These are phyloP conservation scores for Eumeta japonica DNA, from an alignment of 1,140 invertebrate genomes.

Conservation along the genomic window DNA sequence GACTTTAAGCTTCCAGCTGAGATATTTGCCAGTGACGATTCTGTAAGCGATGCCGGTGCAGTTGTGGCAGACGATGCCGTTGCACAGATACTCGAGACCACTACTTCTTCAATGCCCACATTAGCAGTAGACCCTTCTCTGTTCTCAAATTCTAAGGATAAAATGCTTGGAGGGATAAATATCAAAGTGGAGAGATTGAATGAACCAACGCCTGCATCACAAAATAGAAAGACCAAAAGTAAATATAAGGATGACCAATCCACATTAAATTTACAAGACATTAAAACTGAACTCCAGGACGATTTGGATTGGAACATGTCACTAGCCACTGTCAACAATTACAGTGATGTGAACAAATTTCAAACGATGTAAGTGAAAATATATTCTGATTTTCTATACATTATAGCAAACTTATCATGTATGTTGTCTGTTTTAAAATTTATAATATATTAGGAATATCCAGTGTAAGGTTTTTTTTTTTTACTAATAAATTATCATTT, in stretches of 20 bases:
- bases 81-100: background rate
- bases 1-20: constrained; percentile 48
- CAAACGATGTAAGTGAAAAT: constrained; percentile 35
- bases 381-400: constrained; percentile 7
- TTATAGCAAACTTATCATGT: background rate
- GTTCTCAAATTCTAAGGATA: constrained; percentile 34
- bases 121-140: too few relatives aligned
- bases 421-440: constrained; percentile 8
- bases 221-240: constrained; percentile 16
- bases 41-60: constrained; percentile 35
- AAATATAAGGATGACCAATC: constrained; percentile 22
- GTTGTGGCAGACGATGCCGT: constrained; percentile 17
- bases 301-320: constrained; percentile 51
- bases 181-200: constrained; percentile 38
- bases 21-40: constrained; percentile 52
- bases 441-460: constrained; percentile 5
- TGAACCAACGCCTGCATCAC: constrained; percentile 12
- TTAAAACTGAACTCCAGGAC: constrained; percentile 53
- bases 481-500: too few relatives aligned
- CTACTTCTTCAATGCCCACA: too few relatives aligned
- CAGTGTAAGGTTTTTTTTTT: too few relatives aligned
- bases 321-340: constrained; percentile 44
- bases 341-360: constrained; percentile 32
- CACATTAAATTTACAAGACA: constrained; percentile 37
- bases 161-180: constrained; percentile 47